Base-by-base conservation (phyloP, 2,113 vertebrate genomes). In the Paradoxurus hermaphroditus region DNA sequence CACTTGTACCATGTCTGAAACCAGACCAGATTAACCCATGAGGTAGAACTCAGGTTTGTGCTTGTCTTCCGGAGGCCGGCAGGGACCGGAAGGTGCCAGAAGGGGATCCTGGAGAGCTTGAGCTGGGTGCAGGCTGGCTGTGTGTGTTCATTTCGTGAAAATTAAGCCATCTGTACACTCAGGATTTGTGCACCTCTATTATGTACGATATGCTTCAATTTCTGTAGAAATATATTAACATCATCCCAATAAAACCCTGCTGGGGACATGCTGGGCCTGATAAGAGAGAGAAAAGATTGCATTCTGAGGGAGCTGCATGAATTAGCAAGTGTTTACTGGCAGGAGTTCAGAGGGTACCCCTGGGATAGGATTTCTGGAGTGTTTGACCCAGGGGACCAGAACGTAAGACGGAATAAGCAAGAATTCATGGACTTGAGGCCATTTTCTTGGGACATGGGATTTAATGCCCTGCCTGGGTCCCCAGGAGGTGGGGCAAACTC, bases 61-160 rank as follows among this genome's bases (percentile, higher is more conserved):
- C 39, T 73, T 12, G 34, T 39, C 39, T 68, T 78, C 70, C 41
- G 21, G 25, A 62, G 36, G 12, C 63, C 0, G 6, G 12, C 18
- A 31, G 19, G 31, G 56, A 6, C 4, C 9, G 1, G 36, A 36
- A 75, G 4, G 7, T 16, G 1, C 12, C 51, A n/a, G 1, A 2
- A 41, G 51, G 46, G 23, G 14, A 25, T 78, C 78, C 36, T 56
- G 41, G 53, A 85, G 31, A 41, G 13, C 16, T n/a, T 13, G 67
- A 29, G 29, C 49, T 59, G 36, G 27, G 31, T 39, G 25, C n/a
- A 7, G 87, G 27, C 3, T 41, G 41, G 39, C n/a, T 49, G 62
- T 16, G 7, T 23, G 9, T 81, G 51, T 87, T 39, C 70, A 15
- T 0, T 3, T 49, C 19, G 25, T 36, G 77, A 77, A 39, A 36